phyloP scores from a whole-genome alignment of 2,888 invertebrate species.

The Embidobia sp. region DNA sequence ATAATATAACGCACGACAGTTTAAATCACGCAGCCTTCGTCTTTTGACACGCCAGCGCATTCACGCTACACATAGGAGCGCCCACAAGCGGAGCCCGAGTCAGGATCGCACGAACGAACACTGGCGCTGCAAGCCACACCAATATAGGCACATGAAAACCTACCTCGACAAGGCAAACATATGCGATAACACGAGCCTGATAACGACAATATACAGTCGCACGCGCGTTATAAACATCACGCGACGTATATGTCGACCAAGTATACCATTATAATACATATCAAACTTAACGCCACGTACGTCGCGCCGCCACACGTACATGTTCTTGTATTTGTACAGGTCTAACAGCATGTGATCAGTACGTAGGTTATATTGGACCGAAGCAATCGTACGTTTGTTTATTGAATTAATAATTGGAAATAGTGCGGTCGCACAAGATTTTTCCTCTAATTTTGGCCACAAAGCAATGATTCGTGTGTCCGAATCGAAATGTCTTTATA shows the following conservation, averaged over 20 bases:
- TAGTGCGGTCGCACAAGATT: too few species aligned
- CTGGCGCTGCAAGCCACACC: constrained; percentile 13
- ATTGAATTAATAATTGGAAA: constrained; percentile 24
- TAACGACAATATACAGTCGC: constrained; percentile 57
- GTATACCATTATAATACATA: constrained; percentile 44
- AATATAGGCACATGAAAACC: constrained; percentile 19
- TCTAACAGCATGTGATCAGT: not conserved
- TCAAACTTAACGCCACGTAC: constrained; percentile 43
- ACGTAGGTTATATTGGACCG: constrained; percentile 20
- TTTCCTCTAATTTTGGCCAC: too few species aligned
- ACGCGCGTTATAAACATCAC: constrained; percentile 62
- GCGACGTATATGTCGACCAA: constrained; percentile 47
- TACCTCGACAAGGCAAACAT: constrained; percentile 58
- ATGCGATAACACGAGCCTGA: constrained; percentile 59
- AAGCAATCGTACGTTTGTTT: constrained; percentile 18
- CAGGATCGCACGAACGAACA: constrained; percentile 14
- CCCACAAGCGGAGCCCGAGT: constrained; percentile 25
- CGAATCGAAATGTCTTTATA: too few species aligned
- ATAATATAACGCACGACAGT: too few species aligned
- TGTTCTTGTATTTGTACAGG: not conserved
- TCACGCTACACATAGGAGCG: constrained; percentile 45
- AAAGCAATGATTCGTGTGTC: too few species aligned
- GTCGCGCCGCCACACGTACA: not conserved
- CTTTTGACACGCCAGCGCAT: constrained; percentile 49
- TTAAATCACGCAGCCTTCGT: constrained; percentile 31